Evolutionary conservation across 2,797 vertebrate genomes (phyloP).

Genomic region (Dromococcyx pavoninus): DNA sequence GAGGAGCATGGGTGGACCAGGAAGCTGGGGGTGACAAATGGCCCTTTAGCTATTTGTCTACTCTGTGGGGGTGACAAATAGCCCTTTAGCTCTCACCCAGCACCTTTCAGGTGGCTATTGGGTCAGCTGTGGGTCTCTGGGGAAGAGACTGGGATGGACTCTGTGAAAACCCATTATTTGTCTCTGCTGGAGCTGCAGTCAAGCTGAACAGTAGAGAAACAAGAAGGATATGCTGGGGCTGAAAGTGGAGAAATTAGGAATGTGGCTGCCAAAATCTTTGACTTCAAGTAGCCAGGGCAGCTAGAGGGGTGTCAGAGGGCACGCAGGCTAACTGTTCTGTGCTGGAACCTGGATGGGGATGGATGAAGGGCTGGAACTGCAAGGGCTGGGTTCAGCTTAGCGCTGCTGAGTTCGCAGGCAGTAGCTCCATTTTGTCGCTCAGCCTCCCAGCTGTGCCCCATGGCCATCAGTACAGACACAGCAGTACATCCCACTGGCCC

Average conservation of each 20-base stretch:
- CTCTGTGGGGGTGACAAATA: background rate
- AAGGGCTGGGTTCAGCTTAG: background rate
- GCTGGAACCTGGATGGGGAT: background rate
- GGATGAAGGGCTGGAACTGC: background rate
- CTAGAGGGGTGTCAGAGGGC: background rate
- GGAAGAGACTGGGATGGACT: background rate
- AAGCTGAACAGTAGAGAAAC: background rate
- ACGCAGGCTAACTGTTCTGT: background rate
- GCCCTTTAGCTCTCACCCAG: background rate
- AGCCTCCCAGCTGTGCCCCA: background rate
- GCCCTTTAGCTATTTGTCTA: background rate
- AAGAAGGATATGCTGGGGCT: background rate
- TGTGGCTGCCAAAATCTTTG: background rate
- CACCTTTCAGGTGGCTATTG: background rate
- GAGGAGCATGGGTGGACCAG: background rate
- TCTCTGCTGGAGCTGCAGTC: too few relatives aligned
- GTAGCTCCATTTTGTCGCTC: background rate
- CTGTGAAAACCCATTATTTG: background rate
- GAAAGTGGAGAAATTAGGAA: background rate
- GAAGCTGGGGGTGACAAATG: background rate
- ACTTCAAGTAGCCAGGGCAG: background rate
- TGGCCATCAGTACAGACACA: background rate
- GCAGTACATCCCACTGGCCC: background rate
- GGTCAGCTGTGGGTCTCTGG: background rate
- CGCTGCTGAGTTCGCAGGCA: background rate